Evolutionary conservation across 2,888 invertebrate genomes (phyloP).

Genomic region (Chaitophorus viminalis): DNA sequence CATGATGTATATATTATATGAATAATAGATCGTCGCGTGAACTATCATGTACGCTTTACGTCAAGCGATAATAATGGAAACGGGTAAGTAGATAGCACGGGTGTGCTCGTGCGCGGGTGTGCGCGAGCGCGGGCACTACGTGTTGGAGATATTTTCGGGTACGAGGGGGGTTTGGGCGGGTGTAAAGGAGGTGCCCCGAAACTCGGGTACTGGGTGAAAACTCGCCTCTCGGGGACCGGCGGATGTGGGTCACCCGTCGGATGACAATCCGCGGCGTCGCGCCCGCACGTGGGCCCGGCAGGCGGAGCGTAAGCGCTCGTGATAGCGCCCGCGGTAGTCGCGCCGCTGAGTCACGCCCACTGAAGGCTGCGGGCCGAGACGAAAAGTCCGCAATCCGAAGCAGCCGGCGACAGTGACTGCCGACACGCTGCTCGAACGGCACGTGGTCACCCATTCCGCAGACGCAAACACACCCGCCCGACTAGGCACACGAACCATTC

Average conservation of each 20-base stretch:
- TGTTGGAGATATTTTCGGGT: no score
- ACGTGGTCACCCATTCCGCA: conserved; percentile 26
- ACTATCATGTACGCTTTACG: no score
- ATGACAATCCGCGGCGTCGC: conserved; percentile 26
- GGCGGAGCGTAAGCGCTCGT: conserved; percentile 25
- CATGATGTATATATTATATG: no score
- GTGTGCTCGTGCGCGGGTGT: no score
- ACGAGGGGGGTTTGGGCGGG: conserved; percentile 33
- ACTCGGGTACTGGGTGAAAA: conserved; percentile 55
- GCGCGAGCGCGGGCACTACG: neutral
- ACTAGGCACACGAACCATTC: no score
- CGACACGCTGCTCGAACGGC: conserved; percentile 48
- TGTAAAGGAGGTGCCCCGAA: conserved; percentile 41
- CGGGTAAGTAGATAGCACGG: no score
- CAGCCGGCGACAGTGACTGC: conserved; percentile 32
- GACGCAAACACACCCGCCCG: neutral
- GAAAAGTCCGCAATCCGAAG: neutral
- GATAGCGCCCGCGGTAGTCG: conserved; percentile 1
- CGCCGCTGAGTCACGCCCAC: conserved; percentile 27
- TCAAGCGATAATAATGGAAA: no score
- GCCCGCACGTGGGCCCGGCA: conserved; percentile 34
- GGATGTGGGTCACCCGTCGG: conserved; percentile 43
- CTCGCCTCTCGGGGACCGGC: conserved; percentile 21
- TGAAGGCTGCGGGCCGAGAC: neutral
- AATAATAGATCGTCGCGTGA: no score